A percentile compares a stretch with the other conserved stretches of the same genome.
Conservation (phyloP, 2,113 vertebrate genomes). For the Aix galericulata region DNA sequence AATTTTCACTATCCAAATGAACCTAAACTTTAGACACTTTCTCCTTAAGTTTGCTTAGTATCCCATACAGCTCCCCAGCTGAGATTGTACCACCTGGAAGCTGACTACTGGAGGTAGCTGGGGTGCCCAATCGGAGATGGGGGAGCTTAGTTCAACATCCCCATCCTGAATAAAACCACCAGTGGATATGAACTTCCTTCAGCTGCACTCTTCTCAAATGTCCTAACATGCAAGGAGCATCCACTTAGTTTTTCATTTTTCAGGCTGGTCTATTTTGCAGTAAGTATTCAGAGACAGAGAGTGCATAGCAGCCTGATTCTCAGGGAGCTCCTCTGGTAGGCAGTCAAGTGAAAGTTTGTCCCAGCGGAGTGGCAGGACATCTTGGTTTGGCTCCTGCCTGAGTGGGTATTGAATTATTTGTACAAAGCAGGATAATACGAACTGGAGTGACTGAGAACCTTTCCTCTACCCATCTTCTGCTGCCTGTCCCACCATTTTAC, state of each 20-base stretch:
- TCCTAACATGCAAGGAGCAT: neutral
- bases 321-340: neutral
- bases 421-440: neutral
- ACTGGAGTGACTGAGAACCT: neutral
- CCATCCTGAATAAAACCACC: neutral
- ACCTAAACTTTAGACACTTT: neutral
- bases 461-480: neutral
- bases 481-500: neutral
- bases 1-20: neutral
- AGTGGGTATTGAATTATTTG: neutral
- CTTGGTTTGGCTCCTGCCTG: neutral
- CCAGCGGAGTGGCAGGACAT: neutral
- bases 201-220: neutral
- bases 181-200: neutral
- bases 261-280: neutral
- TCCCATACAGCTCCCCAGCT: neutral
- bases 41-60: neutral
- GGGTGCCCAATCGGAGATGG: neutral
- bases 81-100: fast-evolving
- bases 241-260: neutral
- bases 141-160: neutral
- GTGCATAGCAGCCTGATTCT: neutral
- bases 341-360: neutral
- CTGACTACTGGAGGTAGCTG: neutral
- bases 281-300: neutral